Base-by-base conservation (phyloP, 2,797 vertebrate genomes). In the Dryobates pubescens region DNA sequence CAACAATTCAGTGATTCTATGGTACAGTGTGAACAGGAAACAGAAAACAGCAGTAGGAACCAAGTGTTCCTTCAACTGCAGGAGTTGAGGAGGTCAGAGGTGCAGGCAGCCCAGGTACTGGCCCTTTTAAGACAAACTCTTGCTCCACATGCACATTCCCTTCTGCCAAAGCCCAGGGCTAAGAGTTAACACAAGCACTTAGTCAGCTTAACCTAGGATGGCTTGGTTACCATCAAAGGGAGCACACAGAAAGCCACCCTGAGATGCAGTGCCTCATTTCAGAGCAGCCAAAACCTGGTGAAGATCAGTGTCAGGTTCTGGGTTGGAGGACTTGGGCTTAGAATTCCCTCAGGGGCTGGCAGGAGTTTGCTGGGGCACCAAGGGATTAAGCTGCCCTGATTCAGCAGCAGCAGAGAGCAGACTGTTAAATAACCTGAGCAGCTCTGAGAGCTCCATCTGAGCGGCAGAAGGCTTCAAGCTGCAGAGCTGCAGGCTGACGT, bases 81-180 rank as follows among this genome's bases (percentile, higher is more conserved):
- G 10, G 47, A 49, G 47, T 22, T 19, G 47, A 92, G 91, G 93
- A 3, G 82, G 69, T 85, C 86, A 88, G 84, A 90, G 92, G 73
- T 43, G 75, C 70, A 76, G 65, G 51, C 29, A 67, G 36, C 22
- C 43, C 54, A 70, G 53, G 43, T 70, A 73, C 57, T 3, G 12
- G 19, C 38, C 41, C 30, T 68, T 67, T 30, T 12, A 0, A 4
- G 47, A 34, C 27, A 82, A 58, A 41, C 8, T 76, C 30, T 13
- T 19, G 26, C 30, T 32, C 47, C 72, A 54, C 2, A 0, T 14
- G 29, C 85, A 56, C 30, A 2, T 17, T 68, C 13, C 27, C 38
- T 13, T 38, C 74, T 67, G 72, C 69, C 86, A 90, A 71, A 54
- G 56, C 71, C 74, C 4, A 3, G 27, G 72, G 53, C 70, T 47